A percentile compares a stretch with the other conserved stretches of the same genome.
These are phyloP conservation scores for Trididemnum clinides DNA, from an alignment of 23 tunicate genomes.

Conservation along the genomic window DNA sequence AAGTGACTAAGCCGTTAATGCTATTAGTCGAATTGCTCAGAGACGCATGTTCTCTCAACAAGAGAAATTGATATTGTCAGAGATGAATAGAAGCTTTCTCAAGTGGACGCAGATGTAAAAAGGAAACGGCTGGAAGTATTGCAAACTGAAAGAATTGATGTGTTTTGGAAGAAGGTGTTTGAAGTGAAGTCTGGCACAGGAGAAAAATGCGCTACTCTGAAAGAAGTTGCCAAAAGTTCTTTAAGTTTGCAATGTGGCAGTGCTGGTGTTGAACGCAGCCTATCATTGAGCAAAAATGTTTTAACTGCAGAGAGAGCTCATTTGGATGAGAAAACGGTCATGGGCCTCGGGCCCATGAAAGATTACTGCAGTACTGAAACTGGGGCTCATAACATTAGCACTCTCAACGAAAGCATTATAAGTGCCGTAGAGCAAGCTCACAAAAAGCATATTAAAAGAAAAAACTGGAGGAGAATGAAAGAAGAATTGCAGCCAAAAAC, in stretches of 20 bases:
- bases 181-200: neutral
- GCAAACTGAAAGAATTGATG: neutral
- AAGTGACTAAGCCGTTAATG: neutral
- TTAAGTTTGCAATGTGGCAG: neutral
- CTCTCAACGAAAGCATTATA: neutral
- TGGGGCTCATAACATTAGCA: conserved; percentile 6
- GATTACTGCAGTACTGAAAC: neutral
- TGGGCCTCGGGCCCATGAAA: neutral
- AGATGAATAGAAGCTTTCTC: neutral
- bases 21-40: neutral
- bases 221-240: neutral
- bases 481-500: neutral
- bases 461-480: neutral
- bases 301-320: neutral
- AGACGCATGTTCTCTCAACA: neutral
- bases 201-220: neutral
- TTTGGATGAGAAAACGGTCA: neutral
- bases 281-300: neutral
- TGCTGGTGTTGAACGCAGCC: neutral
- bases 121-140: neutral
- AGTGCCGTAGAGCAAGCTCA: neutral
- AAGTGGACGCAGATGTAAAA: neutral
- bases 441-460: neutral
- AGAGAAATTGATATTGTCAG: neutral
- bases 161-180: neutral